Conservation (phyloP, 2,113 vertebrate genomes). For the Lathamus discolor region DNA sequence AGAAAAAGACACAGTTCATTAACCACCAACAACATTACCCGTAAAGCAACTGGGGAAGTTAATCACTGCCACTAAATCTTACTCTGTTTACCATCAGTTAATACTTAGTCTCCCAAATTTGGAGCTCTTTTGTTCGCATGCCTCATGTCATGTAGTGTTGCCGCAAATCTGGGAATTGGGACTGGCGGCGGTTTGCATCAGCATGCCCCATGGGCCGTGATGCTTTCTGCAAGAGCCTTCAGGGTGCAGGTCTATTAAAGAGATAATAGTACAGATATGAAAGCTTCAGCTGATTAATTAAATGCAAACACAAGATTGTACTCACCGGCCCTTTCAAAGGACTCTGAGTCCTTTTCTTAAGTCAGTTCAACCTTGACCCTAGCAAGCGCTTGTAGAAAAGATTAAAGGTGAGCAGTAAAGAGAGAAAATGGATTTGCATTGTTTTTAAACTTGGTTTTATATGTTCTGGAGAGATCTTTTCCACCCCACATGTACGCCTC, state of each 20-base stretch:
- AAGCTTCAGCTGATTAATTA: constrained; percentile 56
- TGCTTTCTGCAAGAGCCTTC: neutral
- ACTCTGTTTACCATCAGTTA: constrained; percentile 50
- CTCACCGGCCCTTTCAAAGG: neutral
- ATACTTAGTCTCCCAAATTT: constrained; percentile 14
- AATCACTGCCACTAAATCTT: constrained; percentile 40
- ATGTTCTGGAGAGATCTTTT: neutral
- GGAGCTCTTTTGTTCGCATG: neutral
- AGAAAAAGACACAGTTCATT: constrained; percentile 24
- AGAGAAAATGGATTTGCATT: neutral
- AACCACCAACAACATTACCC: constrained; percentile 4
- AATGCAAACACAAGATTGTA: constrained; percentile 52
- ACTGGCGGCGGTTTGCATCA: neutral
- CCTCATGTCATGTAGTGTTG: fast-evolving
- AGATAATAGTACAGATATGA: constrained; percentile 53
- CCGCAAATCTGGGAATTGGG: fast-evolving
- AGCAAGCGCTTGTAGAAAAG: neutral
- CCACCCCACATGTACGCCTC: fast-evolving
- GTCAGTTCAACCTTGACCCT: constrained; percentile 38
- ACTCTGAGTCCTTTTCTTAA: neutral
- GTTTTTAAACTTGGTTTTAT: neutral
- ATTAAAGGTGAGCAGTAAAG: constrained; percentile 9
- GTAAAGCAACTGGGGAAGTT: constrained; percentile 24
- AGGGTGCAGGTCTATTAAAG: constrained; percentile 8
- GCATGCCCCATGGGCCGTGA: neutral